These are phyloP conservation scores for Cryptotermes secundus DNA, from an alignment of 1,140 invertebrate genomes.

Conservation along the genomic window DNA sequence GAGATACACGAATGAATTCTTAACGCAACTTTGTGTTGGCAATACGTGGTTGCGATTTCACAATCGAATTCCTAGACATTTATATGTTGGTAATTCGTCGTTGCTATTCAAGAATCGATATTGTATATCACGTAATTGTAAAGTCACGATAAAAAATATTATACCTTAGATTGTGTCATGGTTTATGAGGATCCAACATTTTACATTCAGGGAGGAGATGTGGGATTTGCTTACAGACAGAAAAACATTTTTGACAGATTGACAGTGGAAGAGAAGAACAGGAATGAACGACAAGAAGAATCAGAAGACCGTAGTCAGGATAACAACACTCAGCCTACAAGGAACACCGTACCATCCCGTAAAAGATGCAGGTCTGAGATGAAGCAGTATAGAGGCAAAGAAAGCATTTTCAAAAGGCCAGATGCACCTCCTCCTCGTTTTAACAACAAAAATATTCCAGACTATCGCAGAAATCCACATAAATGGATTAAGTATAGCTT, in stretches of 20 bases:
- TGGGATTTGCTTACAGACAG: conserved; percentile 43
- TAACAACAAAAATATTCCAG: conserved; percentile 57
- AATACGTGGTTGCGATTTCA: no score
- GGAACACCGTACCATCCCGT: background rate
- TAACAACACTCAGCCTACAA: background rate
- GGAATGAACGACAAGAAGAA: conserved; percentile 34
- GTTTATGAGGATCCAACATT: conserved; percentile 26
- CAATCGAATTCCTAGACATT: no score
- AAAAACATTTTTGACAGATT: conserved; percentile 49
- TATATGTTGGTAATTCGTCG: no score
- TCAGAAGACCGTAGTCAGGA: background rate
- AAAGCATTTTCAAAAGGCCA: conserved; percentile 75
- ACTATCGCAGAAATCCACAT: conserved; percentile 69
- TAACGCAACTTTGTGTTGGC: no score
- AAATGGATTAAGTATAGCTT: conserved; percentile 76
- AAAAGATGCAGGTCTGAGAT: conserved; percentile 46
- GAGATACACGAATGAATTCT: no score
- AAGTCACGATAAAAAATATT: no score
- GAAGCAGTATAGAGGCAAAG: conserved; percentile 63
- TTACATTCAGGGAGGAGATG: conserved; percentile 37
- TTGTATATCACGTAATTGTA: no score
- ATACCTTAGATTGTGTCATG: background rate
- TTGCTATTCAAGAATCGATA: no score
- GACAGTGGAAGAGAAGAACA: conserved; percentile 44
- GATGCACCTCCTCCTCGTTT: conserved; percentile 60